Evolutionary conservation across 2,888 invertebrate genomes (phyloP).

Genomic region (Pteria penguin): DNA sequence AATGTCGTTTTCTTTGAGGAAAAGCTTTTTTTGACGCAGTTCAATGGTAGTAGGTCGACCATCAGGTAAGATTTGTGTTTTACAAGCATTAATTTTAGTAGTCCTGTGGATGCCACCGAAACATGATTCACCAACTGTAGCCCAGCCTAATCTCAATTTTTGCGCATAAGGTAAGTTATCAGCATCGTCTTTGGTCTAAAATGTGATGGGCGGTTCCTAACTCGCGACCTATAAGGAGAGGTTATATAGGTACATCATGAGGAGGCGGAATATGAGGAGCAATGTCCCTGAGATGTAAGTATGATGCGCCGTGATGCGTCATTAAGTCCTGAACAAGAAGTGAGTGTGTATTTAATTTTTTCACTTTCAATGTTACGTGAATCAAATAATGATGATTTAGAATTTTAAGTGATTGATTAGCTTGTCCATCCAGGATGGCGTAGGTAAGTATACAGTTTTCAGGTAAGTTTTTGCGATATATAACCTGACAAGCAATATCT

Average conservation of each 20-base stretch:
- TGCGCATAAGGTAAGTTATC: constrained; percentile 33
- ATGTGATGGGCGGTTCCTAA: constrained; percentile 25
- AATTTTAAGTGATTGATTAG: constrained; percentile 12
- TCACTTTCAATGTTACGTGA: background rate
- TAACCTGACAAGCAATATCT: constrained; percentile 15
- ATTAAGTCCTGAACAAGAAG: constrained; percentile 15
- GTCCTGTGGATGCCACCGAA: constrained; percentile 7
- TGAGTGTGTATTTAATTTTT: constrained; percentile 2
- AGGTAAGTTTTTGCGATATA: background rate
- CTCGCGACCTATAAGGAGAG: constrained; percentile 33
- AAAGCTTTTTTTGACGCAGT: constrained; percentile 9
- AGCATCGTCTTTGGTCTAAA: constrained; percentile 18
- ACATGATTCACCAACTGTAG: constrained; percentile 26
- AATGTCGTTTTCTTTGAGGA: background rate
- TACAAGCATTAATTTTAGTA: constrained; percentile 17
- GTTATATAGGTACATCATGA: constrained; percentile 9
- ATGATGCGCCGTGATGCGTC: background rate
- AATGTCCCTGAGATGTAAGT: constrained; percentile 18
- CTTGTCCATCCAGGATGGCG: constrained; percentile 33
- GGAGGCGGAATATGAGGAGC: background rate
- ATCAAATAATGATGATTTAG: constrained; percentile 16
- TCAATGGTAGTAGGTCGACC: constrained; percentile 30
- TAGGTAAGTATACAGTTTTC: background rate
- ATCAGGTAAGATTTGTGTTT: constrained; percentile 21
- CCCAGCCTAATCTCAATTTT: constrained; percentile 26